Evolutionary conservation across 2,888 invertebrate species (phyloP).

Genomic region (Lathronympha strigana): DNA sequence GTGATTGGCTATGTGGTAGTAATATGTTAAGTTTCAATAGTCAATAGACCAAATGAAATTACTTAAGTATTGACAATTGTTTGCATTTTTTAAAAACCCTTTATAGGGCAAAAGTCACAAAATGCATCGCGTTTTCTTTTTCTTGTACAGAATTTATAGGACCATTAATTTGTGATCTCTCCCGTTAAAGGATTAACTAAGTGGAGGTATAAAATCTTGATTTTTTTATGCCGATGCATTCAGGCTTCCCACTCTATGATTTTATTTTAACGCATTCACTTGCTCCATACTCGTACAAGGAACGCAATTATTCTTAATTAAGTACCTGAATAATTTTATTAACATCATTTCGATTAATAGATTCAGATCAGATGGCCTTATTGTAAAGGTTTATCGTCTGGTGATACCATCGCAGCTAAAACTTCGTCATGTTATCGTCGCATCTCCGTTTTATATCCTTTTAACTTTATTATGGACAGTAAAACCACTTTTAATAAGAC

Average conservation of each 20-base stretch:
- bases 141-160: too few species aligned
- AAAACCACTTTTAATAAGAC: constrained; percentile 45
- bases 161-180: too few species aligned
- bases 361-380: constrained; percentile 29
- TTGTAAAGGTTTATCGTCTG: constrained; percentile 29
- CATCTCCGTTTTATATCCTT: constrained; percentile 38
- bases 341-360: constrained; percentile 32
- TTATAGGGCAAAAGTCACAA: too few species aligned
- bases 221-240: not conserved
- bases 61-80: too few species aligned
- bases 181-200: too few species aligned
- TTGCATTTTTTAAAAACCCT: too few species aligned
- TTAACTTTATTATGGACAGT: constrained; percentile 43
- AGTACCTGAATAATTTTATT: constrained; percentile 32
- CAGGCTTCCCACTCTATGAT: not conserved
- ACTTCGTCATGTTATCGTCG: constrained; percentile 39
- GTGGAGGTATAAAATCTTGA: too few species aligned
- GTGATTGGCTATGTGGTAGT: too few species aligned
- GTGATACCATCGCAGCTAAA: constrained; percentile 32
- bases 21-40: too few species aligned
- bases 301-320: constrained; percentile 23
- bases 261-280: not conserved
- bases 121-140: too few species aligned
- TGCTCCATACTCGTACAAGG: constrained; percentile 4
- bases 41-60: too few species aligned